Evolutionary conservation across 2,888 invertebrate species (phyloP), one percentile per base, ranked within the genome.

Genomic region (Sinohyriopsis cumingii): DNA sequence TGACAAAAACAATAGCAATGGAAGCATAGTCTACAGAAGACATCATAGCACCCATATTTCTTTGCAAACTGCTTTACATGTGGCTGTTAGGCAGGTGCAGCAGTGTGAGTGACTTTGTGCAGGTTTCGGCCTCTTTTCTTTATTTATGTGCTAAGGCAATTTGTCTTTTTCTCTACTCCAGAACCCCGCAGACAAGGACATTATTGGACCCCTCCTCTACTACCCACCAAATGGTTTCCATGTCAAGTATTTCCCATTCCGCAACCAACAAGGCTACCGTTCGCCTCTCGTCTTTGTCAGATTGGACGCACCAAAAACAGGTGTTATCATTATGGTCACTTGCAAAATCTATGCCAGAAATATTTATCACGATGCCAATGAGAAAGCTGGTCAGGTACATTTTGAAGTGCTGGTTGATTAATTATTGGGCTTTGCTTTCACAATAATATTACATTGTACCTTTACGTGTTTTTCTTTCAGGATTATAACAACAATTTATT

Each of bases 331-430:
- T 63, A 88, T 90, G 84, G 87, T 92, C 20, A 89, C 90, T 79
- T 91, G 91, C 85, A 89, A 89, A 74, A 90, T 91, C 28, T 90
- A 89, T 83, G 91, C 91, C 53, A 85, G 87, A 72, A 92, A 92
- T 85, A 90, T 91, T 79, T 81, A 92, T 82, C 96, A 96, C 91
- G 94, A 97, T 91, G 94, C 95, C 89, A 93, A 94, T 91, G 95
- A 96, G 90, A 94, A 95, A 91, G 94, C 95, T 89, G 97, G 97
- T 87, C 95, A 95, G 86, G 96, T 97, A 87, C 96, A 97, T 92
- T 96, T 97, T 92, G 97, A 97, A 92, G 92, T 97, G 91, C 94
- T 97, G 94, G 94, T 97, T 90, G 97, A 97, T 92, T 95, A 94
- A 76, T 76, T 59, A 45, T 12, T 12, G 2, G 1, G 12, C 1